A percentile compares a stretch with the other conserved stretches of the same genome.
Conservation (phyloP, 2,888 invertebrate genomes). For the Zygaena filipendulae region DNA sequence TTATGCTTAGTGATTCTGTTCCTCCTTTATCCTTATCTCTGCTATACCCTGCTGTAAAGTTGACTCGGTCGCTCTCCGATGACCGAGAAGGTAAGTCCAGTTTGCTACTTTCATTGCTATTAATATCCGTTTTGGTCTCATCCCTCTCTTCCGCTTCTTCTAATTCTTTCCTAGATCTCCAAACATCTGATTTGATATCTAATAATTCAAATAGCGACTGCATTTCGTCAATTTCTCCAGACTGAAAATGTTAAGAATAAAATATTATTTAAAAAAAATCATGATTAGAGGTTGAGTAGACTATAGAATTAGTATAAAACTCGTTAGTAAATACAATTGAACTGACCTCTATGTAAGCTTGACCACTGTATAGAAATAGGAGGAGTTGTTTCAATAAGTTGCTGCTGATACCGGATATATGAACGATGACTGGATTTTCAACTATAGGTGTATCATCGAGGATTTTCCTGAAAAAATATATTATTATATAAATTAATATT, state of each 20-base stretch:
- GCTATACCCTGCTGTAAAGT: conserved; percentile 57
- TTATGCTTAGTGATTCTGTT: conserved; percentile 55
- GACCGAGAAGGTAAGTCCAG: conserved; percentile 61
- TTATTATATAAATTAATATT: conserved; percentile 5
- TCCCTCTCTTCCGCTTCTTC: conserved; percentile 61
- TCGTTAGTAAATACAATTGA: not conserved
- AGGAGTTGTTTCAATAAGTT: conserved; percentile 84
- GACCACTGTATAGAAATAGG: conserved; percentile 87
- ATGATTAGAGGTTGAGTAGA: not conserved
- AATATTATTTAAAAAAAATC: conserved; percentile 2
- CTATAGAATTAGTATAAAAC: too few species aligned
- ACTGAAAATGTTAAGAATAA: conserved; percentile 58
- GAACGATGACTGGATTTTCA: conserved; percentile 81
- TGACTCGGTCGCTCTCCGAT: conserved; percentile 58
- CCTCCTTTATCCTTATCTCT: conserved; percentile 54
- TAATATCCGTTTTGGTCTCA: conserved; percentile 61
- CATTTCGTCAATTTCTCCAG: conserved; percentile 83
- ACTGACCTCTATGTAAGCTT: conserved; percentile 81
- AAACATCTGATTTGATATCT: conserved; percentile 87
- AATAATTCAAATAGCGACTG: conserved; percentile 84
- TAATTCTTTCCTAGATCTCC: conserved; percentile 70
- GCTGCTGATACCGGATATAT: conserved; percentile 85
- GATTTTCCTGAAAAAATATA: conserved; percentile 65
- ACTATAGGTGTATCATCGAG: conserved; percentile 77
- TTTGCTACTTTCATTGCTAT: conserved; percentile 65